Conservation (phyloP, 2,888 invertebrate species). For the Oxyteleia sp. region DNA sequence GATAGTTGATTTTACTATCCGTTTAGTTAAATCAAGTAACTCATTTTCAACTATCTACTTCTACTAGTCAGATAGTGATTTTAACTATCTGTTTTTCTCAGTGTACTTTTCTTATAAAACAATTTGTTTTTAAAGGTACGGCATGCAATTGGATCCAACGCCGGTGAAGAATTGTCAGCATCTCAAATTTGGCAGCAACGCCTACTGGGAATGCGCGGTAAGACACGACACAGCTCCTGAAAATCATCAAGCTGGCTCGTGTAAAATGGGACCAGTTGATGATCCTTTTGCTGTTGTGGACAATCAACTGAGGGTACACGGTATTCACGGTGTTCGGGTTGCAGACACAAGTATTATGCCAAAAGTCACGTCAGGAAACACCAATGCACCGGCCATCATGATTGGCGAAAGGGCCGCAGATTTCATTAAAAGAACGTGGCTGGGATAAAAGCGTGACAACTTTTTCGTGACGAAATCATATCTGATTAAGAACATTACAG, state of each 20-base stretch:
- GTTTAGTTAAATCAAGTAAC: too few relatives aligned
- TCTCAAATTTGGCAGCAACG: slow-evolving; percentile 91
- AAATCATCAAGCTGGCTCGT: slow-evolving; percentile 91
- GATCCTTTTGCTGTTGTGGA: slow-evolving; percentile 90
- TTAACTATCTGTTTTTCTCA: too few relatives aligned
- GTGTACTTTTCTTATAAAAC: too few relatives aligned
- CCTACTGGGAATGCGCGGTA: slow-evolving; percentile 90
- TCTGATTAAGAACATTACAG: slow-evolving; percentile 12
- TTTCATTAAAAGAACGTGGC: slow-evolving; percentile 88
- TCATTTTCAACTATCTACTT: too few relatives aligned
- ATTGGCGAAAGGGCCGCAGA: slow-evolving; percentile 89
- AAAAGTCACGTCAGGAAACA: slow-evolving; percentile 89
- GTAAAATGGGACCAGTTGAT: slow-evolving; percentile 89
- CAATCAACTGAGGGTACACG: slow-evolving; percentile 88
- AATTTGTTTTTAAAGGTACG: slow-evolving; percentile 89
- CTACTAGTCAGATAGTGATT: too few relatives aligned
- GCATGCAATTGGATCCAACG: slow-evolving; percentile 92
- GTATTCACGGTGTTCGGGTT: slow-evolving; percentile 88
- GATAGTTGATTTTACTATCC: too few relatives aligned
- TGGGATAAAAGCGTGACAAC: slow-evolving; percentile 73
- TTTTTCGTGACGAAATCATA: slow-evolving; percentile 6
- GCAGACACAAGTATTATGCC: slow-evolving; percentile 90
- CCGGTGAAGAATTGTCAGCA: slow-evolving; percentile 93
- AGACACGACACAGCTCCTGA: slow-evolving; percentile 90
- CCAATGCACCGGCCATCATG: slow-evolving; percentile 89